Percentiles rank a stretch among this genome's conserved stretches.
Conservation (phyloP, 1,140 invertebrate genomes). For the Aphis craccivora region DNA sequence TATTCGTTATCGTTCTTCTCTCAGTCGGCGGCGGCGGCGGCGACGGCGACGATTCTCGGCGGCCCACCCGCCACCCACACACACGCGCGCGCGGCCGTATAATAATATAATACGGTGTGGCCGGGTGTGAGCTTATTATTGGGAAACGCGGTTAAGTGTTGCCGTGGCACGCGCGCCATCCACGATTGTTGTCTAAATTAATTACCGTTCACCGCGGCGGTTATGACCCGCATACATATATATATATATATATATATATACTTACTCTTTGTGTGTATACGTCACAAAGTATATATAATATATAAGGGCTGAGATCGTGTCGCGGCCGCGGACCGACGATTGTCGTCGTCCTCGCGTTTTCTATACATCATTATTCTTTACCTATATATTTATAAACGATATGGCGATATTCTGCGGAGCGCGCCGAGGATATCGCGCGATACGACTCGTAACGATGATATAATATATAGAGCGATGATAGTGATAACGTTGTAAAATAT, state of each 20-base stretch:
- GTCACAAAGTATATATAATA: background rate
- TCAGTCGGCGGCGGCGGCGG: background rate
- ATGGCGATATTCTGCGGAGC: background rate
- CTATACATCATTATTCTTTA: background rate
- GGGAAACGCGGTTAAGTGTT: conserved; percentile 51
- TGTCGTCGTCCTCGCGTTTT: background rate
- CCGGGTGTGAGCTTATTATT: conserved; percentile 25
- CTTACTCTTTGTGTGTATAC: background rate
- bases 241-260: background rate
- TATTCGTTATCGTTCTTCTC: background rate
- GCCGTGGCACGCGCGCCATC: conserved; percentile 31
- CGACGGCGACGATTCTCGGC: background rate
- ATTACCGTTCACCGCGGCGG: conserved; percentile 20
- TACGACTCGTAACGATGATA: background rate
- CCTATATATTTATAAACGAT: no score
- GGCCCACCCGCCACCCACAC: no score
- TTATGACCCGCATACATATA: background rate
- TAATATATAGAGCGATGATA: no score
- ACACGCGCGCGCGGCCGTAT: no score
- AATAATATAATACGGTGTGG: background rate
- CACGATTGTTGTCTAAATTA: conserved; percentile 44
- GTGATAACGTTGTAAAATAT: no score
- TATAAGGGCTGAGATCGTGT: no score
- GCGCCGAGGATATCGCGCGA: background rate
- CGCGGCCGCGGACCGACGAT: background rate